phyloP scores from a whole-genome alignment of 2,888 invertebrate species.

The Apodemia mormo region DNA sequence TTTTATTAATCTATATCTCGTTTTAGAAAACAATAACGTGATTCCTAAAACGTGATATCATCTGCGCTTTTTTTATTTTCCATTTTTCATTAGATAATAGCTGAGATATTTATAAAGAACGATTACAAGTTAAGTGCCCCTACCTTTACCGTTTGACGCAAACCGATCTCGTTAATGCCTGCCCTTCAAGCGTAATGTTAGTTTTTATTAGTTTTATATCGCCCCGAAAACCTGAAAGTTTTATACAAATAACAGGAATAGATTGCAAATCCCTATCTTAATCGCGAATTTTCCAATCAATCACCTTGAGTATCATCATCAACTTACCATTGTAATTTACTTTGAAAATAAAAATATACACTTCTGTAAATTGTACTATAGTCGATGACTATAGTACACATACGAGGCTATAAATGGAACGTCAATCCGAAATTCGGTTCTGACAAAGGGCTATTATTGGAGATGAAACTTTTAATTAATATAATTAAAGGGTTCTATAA shows the following conservation, averaged over 20 bases:
- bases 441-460: no score
- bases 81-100: neutral
- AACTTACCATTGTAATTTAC: no score
- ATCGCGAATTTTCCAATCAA: neutral
- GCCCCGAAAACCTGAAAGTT: neutral
- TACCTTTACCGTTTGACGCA: neutral
- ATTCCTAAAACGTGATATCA: no score
- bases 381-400: no score
- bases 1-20: no score
- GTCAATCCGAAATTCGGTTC: no score
- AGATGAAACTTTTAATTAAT: no score
- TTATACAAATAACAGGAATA: neutral
- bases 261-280: neutral
- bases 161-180: conserved; percentile 22
- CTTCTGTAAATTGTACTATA: no score
- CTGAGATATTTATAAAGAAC: neutral
- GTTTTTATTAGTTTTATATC: conserved; percentile 8
- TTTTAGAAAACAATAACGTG: no score
- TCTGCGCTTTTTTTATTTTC: neutral
- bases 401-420: no score
- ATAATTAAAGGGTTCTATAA: no score
- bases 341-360: no score
- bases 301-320: neutral
- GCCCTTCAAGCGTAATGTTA: neutral
- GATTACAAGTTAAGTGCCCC: neutral